Percentiles rank a stretch among this genome's conserved stretches.
phyloP scores from a whole-genome alignment of 2,797 vertebrate species.

The Myotis daubentonii region DNA sequence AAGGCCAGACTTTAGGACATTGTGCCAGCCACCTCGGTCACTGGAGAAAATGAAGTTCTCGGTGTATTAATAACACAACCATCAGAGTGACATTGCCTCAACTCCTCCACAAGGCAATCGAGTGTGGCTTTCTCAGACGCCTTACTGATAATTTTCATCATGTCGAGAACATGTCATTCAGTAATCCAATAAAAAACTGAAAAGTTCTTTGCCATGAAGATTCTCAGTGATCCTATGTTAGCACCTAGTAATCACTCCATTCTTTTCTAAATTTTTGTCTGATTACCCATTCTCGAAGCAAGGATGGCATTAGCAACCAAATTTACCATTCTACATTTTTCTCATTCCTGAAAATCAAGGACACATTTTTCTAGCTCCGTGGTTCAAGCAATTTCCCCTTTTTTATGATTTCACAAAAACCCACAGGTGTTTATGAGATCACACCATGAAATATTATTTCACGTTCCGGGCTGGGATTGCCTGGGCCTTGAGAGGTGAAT shows the following conservation, averaged over 20 bases:
- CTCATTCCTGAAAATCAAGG: background rate
- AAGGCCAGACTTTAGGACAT: background rate
- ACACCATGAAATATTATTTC: background rate
- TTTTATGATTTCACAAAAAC: slow-evolving; percentile 16
- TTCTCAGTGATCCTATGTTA: background rate
- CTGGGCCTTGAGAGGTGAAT: background rate
- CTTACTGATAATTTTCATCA: background rate
- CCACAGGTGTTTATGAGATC: background rate
- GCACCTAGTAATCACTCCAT: background rate
- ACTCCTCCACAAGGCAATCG: background rate
- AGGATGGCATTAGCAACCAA: background rate
- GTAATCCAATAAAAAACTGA: background rate
- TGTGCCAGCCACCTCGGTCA: background rate
- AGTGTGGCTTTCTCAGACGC: background rate
- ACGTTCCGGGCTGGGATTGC: background rate
- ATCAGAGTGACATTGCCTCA: background rate
- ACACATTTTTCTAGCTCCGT: background rate
- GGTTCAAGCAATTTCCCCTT: background rate
- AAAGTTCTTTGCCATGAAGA: background rate
- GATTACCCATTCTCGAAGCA: background rate
- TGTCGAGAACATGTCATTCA: background rate
- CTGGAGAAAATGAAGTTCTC: background rate
- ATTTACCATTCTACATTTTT: background rate
- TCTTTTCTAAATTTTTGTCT: slow-evolving; percentile 8
- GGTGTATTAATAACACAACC: background rate